Evolutionary conservation across 2,797 vertebrate species (phyloP), one percentile per base, ranked within the genome.

Genomic region (Sebastes hopkinsi): DNA sequence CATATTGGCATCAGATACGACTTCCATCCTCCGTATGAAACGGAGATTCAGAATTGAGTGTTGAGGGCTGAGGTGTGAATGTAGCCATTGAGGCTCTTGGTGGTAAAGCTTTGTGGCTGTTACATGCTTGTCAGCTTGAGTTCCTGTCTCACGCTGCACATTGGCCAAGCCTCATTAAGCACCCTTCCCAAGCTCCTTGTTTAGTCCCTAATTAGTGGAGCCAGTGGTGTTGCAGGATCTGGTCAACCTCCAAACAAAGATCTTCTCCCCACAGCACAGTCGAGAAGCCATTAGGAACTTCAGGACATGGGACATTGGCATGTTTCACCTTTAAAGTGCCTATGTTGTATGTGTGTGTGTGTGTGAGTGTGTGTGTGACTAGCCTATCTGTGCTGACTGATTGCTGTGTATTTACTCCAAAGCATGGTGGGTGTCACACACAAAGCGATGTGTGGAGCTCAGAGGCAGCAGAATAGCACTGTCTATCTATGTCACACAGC

Each of bases 131-230:
- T 89, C 83, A 79, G 81, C 80, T 77, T 61, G 66, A 74, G 72
- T 81, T 90, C 86, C 89, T 64, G 70, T 88, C 85, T 87, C 75
- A 74, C 22, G 88, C 77, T 55, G n/a, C 81, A 86, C 80, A 80
- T 68, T 38, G 78, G 85, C 81, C 87, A 83, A 85, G 90, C 84
- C 89, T 94, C 91, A 94, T 94, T 92, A 93, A 88, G 55, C 81
- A 66, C 13, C 72, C 84, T 75, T 89, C 91, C 81, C 88, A 81
- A 90, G 88, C 77, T 84, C 84, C 85, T 92, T 78, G 74, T 92
- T 93, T 82, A 80, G 81, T 74, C 75, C 78, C 86, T 92, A 93
- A 95, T 94, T 94, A 94, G 87, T 75, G 42, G 52, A 91, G 72
- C 65, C 79, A 86, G 80, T 80, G 79, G 81, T 86, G 85, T 82